Conservation (phyloP, 1,140 invertebrate species). For the Musca domestica region DNA sequence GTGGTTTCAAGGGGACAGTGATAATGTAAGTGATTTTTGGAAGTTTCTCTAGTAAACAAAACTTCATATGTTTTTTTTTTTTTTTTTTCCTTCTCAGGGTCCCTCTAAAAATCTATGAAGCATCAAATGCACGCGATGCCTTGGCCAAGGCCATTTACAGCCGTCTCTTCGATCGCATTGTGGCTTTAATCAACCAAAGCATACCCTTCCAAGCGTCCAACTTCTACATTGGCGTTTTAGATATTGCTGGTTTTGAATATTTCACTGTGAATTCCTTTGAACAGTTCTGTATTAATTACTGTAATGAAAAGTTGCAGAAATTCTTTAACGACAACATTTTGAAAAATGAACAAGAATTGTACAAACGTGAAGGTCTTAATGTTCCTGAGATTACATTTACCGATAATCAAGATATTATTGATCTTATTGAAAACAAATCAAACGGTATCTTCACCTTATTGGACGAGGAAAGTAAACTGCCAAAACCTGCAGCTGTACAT, state of each 20-base stretch:
- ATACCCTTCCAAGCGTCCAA: conserved; percentile 87
- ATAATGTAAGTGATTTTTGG: conserved; percentile 82
- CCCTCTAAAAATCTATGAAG: conserved; percentile 91
- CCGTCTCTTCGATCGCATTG: conserved; percentile 93
- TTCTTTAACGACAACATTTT: conserved; percentile 95
- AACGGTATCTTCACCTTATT: conserved; percentile 89
- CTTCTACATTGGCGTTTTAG: conserved; percentile 93
- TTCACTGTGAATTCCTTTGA: conserved; percentile 95
- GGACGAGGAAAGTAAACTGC: conserved; percentile 96
- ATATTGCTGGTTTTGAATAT: conserved; percentile 98
- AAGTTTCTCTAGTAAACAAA: too few relatives aligned
- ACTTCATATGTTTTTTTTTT: too few relatives aligned
- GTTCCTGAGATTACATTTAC: conserved; percentile 92
- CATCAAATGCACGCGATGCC: conserved; percentile 89
- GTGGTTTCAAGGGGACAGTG: conserved; percentile 93
- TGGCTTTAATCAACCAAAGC: conserved; percentile 86
- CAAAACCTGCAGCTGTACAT: conserved; percentile 84
- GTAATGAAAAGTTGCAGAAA: conserved; percentile 93
- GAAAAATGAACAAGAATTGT: conserved; percentile 92
- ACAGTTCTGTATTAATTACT: conserved; percentile 94
- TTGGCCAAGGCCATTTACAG: conserved; percentile 95
- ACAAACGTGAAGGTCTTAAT: conserved; percentile 89
- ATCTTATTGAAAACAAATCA: conserved; percentile 87
- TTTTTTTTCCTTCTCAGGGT: conserved; percentile 66
- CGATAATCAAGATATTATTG: conserved; percentile 96